Percentiles rank a stretch among this genome's conserved stretches.
phyloP scores from a whole-genome alignment of 2,113 vertebrate species.

The Petroica traversi region DNA sequence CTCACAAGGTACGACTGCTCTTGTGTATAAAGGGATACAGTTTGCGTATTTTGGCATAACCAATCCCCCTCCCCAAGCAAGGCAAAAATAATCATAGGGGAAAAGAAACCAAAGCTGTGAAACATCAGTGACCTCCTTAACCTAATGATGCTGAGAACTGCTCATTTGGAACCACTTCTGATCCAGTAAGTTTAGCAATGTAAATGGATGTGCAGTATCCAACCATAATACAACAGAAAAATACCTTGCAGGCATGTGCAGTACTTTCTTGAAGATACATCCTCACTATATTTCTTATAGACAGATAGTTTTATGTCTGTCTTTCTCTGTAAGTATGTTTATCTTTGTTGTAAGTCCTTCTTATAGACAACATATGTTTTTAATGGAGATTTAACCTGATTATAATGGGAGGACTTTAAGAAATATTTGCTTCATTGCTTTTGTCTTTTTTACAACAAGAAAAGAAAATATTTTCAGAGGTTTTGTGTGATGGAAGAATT shows the following conservation, averaged over 20 bases:
- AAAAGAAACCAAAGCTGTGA: not conserved
- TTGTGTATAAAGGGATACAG: not conserved
- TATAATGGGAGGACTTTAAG: not conserved
- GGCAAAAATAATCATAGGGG: accelerated
- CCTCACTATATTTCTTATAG: not conserved
- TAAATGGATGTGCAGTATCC: not conserved
- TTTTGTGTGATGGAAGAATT: not conserved
- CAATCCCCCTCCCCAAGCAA: not conserved
- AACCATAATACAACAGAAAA: not conserved
- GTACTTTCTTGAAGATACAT: not conserved
- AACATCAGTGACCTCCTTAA: not conserved
- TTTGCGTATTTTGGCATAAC: not conserved
- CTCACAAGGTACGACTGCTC: not conserved
- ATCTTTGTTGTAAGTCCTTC: not conserved
- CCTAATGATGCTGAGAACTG: not conserved
- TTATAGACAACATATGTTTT: not conserved
- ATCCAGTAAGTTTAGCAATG: not conserved
- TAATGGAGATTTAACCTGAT: not conserved
- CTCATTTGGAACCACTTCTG: not conserved
- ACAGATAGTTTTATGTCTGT: not conserved
- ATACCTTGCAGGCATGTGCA: not conserved
- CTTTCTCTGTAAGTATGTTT: not conserved
- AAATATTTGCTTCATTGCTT: not conserved
- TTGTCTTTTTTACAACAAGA: not conserved
- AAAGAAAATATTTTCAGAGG: not conserved